Percentiles rank a stretch among this genome's conserved stretches.
These are phyloP conservation scores for Drosophila varians DNA, from an alignment of 1,140 invertebrate species.

Conservation along the genomic window DNA sequence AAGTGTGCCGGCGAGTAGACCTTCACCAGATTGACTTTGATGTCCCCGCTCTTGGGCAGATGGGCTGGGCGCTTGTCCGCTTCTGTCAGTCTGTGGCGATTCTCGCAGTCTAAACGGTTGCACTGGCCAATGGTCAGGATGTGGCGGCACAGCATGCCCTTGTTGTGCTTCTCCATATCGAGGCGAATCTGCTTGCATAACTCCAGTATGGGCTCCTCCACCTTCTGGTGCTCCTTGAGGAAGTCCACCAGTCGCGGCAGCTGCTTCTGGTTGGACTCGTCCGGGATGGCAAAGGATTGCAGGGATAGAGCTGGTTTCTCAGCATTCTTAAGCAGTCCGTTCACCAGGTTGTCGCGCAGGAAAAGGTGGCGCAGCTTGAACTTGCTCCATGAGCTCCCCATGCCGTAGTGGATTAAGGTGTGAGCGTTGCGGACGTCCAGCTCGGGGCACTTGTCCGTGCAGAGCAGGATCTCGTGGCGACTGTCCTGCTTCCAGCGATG, in stretches of 20 bases:
- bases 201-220: conserved; percentile 23
- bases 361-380: conserved; percentile 53
- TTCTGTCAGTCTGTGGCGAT: conserved; percentile 33
- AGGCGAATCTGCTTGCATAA: conserved; percentile 30
- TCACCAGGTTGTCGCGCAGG: conserved; percentile 23
- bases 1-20: conserved; percentile 53
- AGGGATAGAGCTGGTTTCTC: neutral
- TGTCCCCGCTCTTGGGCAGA: conserved; percentile 24
- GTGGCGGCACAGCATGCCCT: conserved; percentile 27
- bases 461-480: conserved; percentile 25
- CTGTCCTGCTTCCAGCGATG: conserved; percentile 21
- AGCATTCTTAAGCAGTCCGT: neutral
- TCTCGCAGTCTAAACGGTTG: conserved; percentile 9
- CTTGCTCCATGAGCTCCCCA: conserved; percentile 48
- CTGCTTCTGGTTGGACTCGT: conserved; percentile 40
- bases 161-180: neutral
- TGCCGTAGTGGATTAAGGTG: conserved; percentile 45
- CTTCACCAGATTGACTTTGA: conserved; percentile 32
- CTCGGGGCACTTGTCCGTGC: conserved; percentile 62
- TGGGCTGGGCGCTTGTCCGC: conserved; percentile 1
- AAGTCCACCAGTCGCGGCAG: conserved; percentile 61
- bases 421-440: conserved; percentile 42
- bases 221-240: conserved; percentile 25
- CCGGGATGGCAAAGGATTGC: conserved; percentile 44
- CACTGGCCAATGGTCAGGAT: conserved; percentile 41